Conservation (phyloP, 2,113 vertebrate genomes). For the Callionymus lyra region DNA sequence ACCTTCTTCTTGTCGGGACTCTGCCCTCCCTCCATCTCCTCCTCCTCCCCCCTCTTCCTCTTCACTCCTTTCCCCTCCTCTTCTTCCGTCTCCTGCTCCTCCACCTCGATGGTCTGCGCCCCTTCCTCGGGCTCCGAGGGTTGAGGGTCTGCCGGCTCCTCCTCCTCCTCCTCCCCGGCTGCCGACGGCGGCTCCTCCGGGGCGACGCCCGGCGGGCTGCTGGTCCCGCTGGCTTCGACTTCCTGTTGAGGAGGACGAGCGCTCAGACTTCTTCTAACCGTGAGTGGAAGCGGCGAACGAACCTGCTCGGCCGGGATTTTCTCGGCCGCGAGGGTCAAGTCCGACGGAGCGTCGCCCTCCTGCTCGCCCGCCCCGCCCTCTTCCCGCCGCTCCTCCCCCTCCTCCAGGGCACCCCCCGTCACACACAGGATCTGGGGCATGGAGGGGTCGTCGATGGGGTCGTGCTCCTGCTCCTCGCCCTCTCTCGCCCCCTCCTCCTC, state of each 20-base stretch:
- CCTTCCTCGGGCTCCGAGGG: not conserved
- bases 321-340: conserved; percentile 5
- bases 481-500: conserved; percentile 38
- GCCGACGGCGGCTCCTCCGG: conserved; percentile 25
- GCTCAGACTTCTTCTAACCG: too few species aligned
- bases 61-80: conserved; percentile 54
- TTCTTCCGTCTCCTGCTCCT: conserved; percentile 8
- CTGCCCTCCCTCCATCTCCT: conserved; percentile 30
- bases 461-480: conserved; percentile 41
- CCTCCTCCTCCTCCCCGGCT: not conserved
- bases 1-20: conserved; percentile 66
- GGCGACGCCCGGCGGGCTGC: not conserved
- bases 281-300: too few species aligned
- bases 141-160: conserved; percentile 9
- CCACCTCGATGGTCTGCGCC: conserved; percentile 4
- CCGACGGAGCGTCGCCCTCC: conserved; percentile 11
- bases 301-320: conserved; percentile 8
- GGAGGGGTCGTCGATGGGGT: conserved; percentile 51
- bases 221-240: not conserved
- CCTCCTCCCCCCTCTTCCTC: conserved; percentile 62
- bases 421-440: conserved; percentile 65
- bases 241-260: conserved; percentile 12
- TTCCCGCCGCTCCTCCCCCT: conserved; percentile 33
- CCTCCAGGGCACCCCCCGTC: conserved; percentile 50
- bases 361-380: conserved; percentile 16